These are phyloP conservation scores for Phalloptychus januarius DNA, from an alignment of 2,797 vertebrate genomes.

Conservation along the genomic window DNA sequence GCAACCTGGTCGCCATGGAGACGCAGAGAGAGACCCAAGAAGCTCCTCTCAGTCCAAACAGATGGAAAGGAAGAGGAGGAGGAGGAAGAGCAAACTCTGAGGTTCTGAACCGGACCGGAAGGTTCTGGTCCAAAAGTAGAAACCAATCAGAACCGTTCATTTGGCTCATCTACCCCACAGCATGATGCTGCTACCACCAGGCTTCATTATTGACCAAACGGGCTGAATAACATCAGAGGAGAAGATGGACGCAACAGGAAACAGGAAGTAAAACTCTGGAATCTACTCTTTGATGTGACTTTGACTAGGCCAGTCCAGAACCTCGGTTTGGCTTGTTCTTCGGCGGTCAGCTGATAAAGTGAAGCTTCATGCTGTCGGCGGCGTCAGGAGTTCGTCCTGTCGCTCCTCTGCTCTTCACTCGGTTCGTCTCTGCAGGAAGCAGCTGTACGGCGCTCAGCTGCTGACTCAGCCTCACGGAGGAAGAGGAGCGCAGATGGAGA, in stretches of 20 bases:
- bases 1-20: slow-evolving; percentile 24
- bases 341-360: too few relatives aligned
- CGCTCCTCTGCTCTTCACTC: too few relatives aligned
- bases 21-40: slow-evolving; percentile 26
- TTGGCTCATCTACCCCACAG: neutral
- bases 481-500: slow-evolving; percentile 47
- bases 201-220: neutral
- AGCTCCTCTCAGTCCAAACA: slow-evolving; percentile 5
- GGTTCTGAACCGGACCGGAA: neutral
- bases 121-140: neutral
- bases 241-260: too few relatives aligned
- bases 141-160: neutral
- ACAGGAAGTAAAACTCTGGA: too few relatives aligned
- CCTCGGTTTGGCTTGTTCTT: too few relatives aligned
- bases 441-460: neutral
- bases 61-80: rapidly evolving
- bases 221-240: neutral
- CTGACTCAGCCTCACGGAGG: slow-evolving; percentile 47
- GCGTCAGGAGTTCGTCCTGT: too few relatives aligned
- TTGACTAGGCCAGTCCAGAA: neutral
- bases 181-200: neutral
- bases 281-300: neutral
- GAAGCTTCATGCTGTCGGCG: too few relatives aligned
- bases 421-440: too few relatives aligned
- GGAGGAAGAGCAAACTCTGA: neutral